Percentiles rank a stretch among this genome's conserved stretches.
Conservation (phyloP, 1,140 invertebrate species). For the Rhagoletis zephyria region DNA sequence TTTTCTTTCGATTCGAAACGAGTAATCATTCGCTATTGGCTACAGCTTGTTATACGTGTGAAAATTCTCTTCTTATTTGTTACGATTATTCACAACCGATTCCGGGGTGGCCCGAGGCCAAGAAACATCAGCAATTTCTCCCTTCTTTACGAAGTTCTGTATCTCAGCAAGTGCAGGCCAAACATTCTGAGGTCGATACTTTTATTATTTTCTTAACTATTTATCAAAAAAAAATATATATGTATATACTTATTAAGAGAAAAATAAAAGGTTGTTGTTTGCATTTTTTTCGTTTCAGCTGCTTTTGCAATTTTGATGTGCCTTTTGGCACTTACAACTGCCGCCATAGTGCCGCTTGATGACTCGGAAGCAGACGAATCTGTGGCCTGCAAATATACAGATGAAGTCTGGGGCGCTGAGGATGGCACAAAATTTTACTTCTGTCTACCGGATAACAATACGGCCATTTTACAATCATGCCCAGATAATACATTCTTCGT, state of each 20-base stretch:
- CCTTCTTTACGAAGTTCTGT: too few relatives aligned
- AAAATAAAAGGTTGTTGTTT: neutral
- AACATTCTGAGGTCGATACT: too few relatives aligned
- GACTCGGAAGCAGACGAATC: neutral
- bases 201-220: too few relatives aligned
- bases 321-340: slow-evolving; percentile 32
- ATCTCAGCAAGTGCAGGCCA: too few relatives aligned
- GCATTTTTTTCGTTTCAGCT: slow-evolving; percentile 53
- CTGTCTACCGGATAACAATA: slow-evolving; percentile 58
- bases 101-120: too few relatives aligned
- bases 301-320: slow-evolving; percentile 45
- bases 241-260: neutral
- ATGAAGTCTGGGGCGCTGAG: slow-evolving; percentile 60
- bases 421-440: slow-evolving; percentile 62
- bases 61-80: too few relatives aligned
- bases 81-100: too few relatives aligned
- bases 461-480: slow-evolving; percentile 54
- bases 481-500: slow-evolving; percentile 61
- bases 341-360: neutral
- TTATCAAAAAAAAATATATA: neutral
- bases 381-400: slow-evolving; percentile 58
- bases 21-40: too few relatives aligned
- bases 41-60: too few relatives aligned
- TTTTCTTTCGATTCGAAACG: too few relatives aligned
- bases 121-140: too few relatives aligned